Conservation (phyloP, 2,113 vertebrate genomes). For the Thalassarche chlororhynchos region DNA sequence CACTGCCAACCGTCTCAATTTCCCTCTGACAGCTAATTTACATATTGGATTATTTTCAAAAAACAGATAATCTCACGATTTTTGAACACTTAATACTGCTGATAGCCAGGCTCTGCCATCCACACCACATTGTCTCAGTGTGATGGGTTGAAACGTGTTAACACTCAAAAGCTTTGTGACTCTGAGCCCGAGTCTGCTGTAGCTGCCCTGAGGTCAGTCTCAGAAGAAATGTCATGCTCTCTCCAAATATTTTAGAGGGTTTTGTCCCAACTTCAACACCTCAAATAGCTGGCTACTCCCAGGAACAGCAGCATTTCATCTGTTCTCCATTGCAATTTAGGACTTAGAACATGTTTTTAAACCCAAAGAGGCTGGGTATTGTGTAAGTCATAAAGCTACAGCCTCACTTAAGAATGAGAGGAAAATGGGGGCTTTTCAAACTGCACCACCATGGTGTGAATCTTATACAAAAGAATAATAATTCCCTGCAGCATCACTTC, state of each 20-base stretch:
- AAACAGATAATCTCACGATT: background rate
- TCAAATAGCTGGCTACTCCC: background rate
- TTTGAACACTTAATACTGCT: background rate
- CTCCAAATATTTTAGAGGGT: background rate
- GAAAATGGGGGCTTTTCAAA: background rate
- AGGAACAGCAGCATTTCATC: background rate
- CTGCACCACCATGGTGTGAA: background rate
- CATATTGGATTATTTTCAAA: constrained; percentile 10
- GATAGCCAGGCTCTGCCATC: background rate
- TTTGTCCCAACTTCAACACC: background rate
- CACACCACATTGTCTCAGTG: background rate
- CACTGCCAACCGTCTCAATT: background rate
- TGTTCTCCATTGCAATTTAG: background rate
- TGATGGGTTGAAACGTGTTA: background rate
- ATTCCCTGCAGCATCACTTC: background rate
- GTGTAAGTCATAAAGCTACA: background rate
- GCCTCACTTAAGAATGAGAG: background rate
- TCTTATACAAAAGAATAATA: background rate
- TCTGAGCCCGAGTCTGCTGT: background rate
- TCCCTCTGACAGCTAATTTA: background rate
- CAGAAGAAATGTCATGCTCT: background rate
- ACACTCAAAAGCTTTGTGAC: background rate
- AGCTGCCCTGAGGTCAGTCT: background rate
- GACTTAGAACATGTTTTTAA: background rate
- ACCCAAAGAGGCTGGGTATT: accelerated